Percentiles rank a stretch among this genome's conserved stretches.
phyloP scores from a whole-genome alignment of 2,113 vertebrate species.

The Ptychochromis oligacanthus region DNA sequence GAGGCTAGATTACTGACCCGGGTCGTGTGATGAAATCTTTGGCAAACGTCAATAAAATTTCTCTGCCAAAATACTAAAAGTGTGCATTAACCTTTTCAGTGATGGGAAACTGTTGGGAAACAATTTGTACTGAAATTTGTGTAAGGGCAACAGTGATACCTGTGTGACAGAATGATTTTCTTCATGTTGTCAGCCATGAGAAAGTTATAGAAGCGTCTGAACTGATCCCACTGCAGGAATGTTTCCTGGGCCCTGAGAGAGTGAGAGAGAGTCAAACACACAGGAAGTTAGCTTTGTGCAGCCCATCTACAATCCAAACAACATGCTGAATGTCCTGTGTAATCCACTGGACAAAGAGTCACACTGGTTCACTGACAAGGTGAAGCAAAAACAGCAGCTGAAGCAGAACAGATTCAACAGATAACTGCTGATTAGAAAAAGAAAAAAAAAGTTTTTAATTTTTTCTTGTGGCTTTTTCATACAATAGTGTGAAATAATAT shows the following conservation, averaged over 20 bases:
- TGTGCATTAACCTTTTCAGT: not conserved
- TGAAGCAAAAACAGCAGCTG: not conserved
- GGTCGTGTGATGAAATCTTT: not conserved
- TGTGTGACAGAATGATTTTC: constrained; percentile 98
- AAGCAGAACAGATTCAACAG: not conserved
- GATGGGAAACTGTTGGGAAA: not conserved
- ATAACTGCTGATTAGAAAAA: not conserved
- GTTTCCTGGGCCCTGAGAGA: constrained; percentile 93
- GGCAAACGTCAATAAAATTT: not conserved
- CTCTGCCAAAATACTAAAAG: not conserved
- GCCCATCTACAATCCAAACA: constrained; percentile 52
- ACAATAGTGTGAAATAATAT: not conserved
- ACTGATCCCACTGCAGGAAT: constrained; percentile 98
- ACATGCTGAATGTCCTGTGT: constrained; percentile 41
- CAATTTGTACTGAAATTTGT: not conserved
- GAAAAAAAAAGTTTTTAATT: not conserved
- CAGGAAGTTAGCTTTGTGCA: constrained; percentile 54
- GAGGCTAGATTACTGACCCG: not conserved
- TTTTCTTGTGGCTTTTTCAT: not conserved
- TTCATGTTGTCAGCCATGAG: constrained; percentile 99
- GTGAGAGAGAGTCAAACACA: constrained; percentile 36
- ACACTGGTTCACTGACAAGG: not conserved
- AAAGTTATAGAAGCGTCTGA: constrained; percentile 97
- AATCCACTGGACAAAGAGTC: constrained; percentile 64
- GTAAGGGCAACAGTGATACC: constrained; percentile 74